Evolutionary conservation across 1,140 invertebrate species (phyloP), one percentile per base, ranked within the genome.

Genomic region (Solenopsis fugax): DNA sequence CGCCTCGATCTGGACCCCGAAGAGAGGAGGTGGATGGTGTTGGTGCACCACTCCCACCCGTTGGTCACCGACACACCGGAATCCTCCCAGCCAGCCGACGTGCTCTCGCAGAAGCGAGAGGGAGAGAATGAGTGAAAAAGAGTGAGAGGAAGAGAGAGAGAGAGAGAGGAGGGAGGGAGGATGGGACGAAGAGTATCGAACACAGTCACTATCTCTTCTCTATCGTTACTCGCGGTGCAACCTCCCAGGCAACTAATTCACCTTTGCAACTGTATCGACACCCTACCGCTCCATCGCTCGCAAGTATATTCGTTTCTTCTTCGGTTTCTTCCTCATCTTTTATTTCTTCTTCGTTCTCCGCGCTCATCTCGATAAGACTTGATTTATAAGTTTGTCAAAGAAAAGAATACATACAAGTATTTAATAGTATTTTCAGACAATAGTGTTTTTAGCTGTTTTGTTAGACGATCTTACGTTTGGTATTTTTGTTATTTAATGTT

Each of bases 51-150:
- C 89, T 88, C 89, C 89, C 89, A 88, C 88, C 50, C 71, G 81
- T 45, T 90, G 80, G 88, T 89, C 85, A 90, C 87, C 62, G 88
- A 90, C 88, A 84, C 87, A 87, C 89, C 88, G 89, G 91, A 93
- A 90, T 93, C 89, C 93, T 93, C 91, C 93, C 92, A 90, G 67
- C 2, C 54, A 13, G 16, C 34, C 34, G 50, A 41, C 45, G 62
- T 37, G 58, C 56, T 64, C 24, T 73, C 67, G 52, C 41, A n/a
- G 67, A 72, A 45, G 56, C 54, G 62, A 87, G 84, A 69, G 34
- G 24, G n/a, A 81, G 64, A 34, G 45, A 69, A 29, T 52, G 50
- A 52, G 60, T 50, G 48, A 65, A 71, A 48, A 45, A 24, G 64
- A 56, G 21, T 5, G 54, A 45, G 45, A 64, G 18, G 16, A n/a